Percentiles rank a stretch among this genome's conserved stretches.
phyloP scores from a whole-genome alignment of 1,140 invertebrate species.

The Agraylea sexmaculata region DNA sequence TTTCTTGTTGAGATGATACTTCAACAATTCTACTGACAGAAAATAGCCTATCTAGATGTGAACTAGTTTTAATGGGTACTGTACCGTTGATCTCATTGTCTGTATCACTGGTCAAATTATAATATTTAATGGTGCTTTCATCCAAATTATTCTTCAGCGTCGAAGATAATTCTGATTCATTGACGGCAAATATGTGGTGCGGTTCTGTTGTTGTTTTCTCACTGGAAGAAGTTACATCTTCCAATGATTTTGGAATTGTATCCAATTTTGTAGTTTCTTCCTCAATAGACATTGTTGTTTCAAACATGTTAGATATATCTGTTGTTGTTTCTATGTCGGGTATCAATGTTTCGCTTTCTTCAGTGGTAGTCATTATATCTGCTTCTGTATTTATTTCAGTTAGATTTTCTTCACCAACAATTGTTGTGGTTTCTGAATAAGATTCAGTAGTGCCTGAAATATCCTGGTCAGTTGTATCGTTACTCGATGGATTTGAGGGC shows the following conservation, averaged over 20 bases:
- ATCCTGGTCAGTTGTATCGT: slow-evolving; percentile 11
- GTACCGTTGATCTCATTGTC: slow-evolving; percentile 10
- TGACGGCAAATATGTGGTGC: slow-evolving; percentile 38
- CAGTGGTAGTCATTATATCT: slow-evolving; percentile 9
- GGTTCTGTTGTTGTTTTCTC: slow-evolving; percentile 35
- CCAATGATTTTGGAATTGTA: neutral
- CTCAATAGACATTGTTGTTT: slow-evolving; percentile 7
- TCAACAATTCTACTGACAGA: slow-evolving; percentile 53
- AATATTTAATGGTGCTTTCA: slow-evolving; percentile 11
- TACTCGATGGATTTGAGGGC: slow-evolving; percentile 6
- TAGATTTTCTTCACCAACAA: slow-evolving; percentile 3
- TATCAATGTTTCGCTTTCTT: slow-evolving; percentile 15
- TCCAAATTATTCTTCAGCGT: slow-evolving; percentile 8
- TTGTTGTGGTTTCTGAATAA: slow-evolving; percentile 13
- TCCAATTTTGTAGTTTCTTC: slow-evolving; percentile 9
- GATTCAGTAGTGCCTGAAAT: slow-evolving; percentile 9
- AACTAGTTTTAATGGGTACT: slow-evolving; percentile 14
- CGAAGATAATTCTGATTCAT: slow-evolving; percentile 21
- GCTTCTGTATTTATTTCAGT: slow-evolving; percentile 11
- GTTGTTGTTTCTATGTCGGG: slow-evolving; percentile 5
- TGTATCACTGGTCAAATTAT: slow-evolving; percentile 5
- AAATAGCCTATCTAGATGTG: slow-evolving; percentile 44
- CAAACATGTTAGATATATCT: slow-evolving; percentile 4
- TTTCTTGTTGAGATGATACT: slow-evolving; percentile 47
- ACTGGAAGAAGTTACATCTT: slow-evolving; percentile 21